Evolutionary conservation across 2,888 invertebrate genomes (phyloP), one percentile per base, ranked within the genome.

Genomic region (Operophtera brumata): DNA sequence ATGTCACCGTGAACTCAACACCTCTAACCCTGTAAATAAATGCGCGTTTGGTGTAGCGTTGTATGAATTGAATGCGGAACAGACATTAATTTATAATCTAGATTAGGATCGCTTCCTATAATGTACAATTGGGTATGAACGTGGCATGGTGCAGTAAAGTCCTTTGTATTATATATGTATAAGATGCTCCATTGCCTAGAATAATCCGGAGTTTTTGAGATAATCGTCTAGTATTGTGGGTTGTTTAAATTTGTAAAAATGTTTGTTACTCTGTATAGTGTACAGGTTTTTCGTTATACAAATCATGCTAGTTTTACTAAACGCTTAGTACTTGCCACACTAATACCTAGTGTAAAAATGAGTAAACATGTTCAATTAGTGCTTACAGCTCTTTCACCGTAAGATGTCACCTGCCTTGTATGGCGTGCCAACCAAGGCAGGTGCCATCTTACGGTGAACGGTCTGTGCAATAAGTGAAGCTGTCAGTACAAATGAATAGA

Each of bases 151-250:
- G 62, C 42, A 36, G 67, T 68, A 69, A 67, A 67, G 70, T 65
- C 64, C 61, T 63, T 54, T 79, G 78, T 81, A 79, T 72, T 71
- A 79, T 77, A 78, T 79, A 79, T 68, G 41, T 60, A 43, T 77
- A 75, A 75, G 69, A 63, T 59, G 64, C 69, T 69, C 69, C 56
- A 52, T 64, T 63, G 63, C 60, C 58, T 53, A 62, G 64, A 28
- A 82, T 82, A 80, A 83, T 84, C 82, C 82, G 76, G 84, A 82
- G 84, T 83, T 84, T 69, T 68, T 73, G 69, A 62, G 77, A 73
- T 69, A 70, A 67, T 71, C 73, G 64, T 67, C 57, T 46, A 47
- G 45, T 47, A 59, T 4, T 7, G 13, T 47, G 14, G 14, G 49
- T 20, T 47, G 32, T 32, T 46, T 34, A 34, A 6, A 32, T 9